Conservation (phyloP, 2,797 vertebrate genomes). For the Cynopterus sphinx region DNA sequence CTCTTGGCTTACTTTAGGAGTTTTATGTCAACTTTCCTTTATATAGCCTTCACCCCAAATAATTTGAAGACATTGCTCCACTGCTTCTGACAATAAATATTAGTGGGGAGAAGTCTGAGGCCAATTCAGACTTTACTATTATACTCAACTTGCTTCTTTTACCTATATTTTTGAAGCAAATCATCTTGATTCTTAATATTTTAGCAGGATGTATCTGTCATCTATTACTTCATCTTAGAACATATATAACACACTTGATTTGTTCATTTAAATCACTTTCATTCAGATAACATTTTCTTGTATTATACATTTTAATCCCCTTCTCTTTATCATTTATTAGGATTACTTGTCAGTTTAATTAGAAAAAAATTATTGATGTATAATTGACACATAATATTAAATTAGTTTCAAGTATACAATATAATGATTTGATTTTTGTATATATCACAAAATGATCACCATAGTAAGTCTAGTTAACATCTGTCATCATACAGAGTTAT, state of each 20-base stretch:
- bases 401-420: background rate
- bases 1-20: background rate
- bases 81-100: background rate
- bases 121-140: background rate
- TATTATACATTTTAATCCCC: background rate
- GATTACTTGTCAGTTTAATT: background rate
- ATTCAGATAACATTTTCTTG: background rate
- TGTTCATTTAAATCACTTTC: slow-evolving; percentile 2
- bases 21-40: background rate
- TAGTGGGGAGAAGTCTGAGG: background rate
- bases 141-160: background rate
- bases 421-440: background rate
- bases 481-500: background rate
- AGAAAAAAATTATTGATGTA: background rate
- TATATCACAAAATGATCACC: background rate
- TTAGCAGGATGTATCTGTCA: background rate
- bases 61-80: background rate
- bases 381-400: background rate
- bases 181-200: background rate
- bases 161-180: background rate
- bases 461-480: background rate
- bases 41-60: background rate
- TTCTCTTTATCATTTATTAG: background rate
- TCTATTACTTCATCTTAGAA: background rate
- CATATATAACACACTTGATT: background rate